Base-by-base conservation (phyloP, 2,797 vertebrate genomes). In the Amblyopsis hoosieri region DNA sequence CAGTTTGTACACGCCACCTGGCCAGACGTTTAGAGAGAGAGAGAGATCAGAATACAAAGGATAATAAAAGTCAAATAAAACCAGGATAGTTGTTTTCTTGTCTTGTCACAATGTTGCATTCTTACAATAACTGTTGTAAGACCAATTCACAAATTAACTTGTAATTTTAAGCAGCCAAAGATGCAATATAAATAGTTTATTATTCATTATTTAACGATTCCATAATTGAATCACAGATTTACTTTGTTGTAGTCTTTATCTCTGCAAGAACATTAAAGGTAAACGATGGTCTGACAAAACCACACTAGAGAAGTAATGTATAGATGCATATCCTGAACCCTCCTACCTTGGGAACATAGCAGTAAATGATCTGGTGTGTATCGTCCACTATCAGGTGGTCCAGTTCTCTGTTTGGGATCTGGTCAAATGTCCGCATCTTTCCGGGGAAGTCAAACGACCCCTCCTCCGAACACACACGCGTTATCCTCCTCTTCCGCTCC, bases 311-410 rank as follows among this genome's bases (percentile, higher is more conserved):
- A 37, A 56, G 63, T 4, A 33, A 57, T 48, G 14, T 23, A 60
- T 2, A 13, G 46, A 51, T 47, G 49, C 42, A 57, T 50, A 33
- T 23, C 46, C 56, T 17, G 19, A n/a, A 13, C 12, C 17, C 45
- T 62, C 31, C 64, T 85, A 90, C 89, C 89, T 99, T 99, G 69
- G 97, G 97, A 69, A 98, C 95, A 0, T 95, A 98, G 87, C 97
- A 98, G 90, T 99, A 99, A 87, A 99, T 97, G 69, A 96, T 76
- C 9, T 95, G 94, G 0, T 98, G 95, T 0, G 88, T 94, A 83
- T 98, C 95, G 0, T 98, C 96, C 72, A 98, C 96, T 0, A 98
- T 97, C 50, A 99, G 88, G 82, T 98, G 95, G 78, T 95, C 93
- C 72, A 98, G 87, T 62, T 96, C 94, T 0, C 91, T 90, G 81